A percentile compares a stretch with the other conserved stretches of the same genome.
phyloP scores from a whole-genome alignment of 2,888 invertebrate species.

The Cylloceria caligata region DNA sequence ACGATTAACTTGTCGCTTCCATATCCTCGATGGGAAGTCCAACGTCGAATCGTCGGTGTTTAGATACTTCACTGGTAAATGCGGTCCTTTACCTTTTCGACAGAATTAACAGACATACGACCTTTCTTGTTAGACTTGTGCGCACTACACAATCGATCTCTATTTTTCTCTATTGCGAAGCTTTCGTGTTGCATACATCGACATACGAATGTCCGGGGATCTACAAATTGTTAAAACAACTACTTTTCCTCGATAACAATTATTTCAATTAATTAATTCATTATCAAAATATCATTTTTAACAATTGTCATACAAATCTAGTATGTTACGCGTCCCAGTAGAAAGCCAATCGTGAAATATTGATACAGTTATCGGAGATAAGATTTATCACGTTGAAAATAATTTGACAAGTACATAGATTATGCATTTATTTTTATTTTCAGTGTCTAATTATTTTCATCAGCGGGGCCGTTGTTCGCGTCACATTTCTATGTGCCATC shows the following conservation, averaged over 20 bases:
- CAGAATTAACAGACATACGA: constrained; percentile 67
- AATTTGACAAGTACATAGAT: constrained; percentile 29
- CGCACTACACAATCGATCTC: constrained; percentile 34
- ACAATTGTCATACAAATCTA: constrained; percentile 52
- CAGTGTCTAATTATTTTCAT: constrained; percentile 34
- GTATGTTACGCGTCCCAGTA: constrained; percentile 51
- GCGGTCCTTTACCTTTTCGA: constrained; percentile 70
- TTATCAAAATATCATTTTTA: constrained; percentile 6
- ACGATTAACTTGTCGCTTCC: constrained; percentile 67
- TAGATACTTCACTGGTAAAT: constrained; percentile 61
- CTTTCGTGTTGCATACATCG: constrained; percentile 37
- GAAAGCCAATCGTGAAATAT: constrained; percentile 46
- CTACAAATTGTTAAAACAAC: constrained; percentile 38
- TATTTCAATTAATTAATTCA: not conserved
- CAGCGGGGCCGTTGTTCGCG: constrained; percentile 19
- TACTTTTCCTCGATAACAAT: not conserved
- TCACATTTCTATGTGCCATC: constrained; percentile 56
- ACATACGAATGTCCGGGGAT: constrained; percentile 7
- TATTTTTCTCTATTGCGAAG: constrained; percentile 33
- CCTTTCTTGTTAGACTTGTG: constrained; percentile 58
- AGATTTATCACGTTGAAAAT: constrained; percentile 43
- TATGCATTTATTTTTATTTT: constrained; percentile 10
- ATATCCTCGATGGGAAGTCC: constrained; percentile 61
- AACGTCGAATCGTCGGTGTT: constrained; percentile 39
- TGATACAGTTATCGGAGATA: constrained; percentile 54